Evolutionary conservation across 2,888 invertebrate genomes (phyloP), one percentile per base, ranked within the genome.

Genomic region (Scaptomyza polygonia): DNA sequence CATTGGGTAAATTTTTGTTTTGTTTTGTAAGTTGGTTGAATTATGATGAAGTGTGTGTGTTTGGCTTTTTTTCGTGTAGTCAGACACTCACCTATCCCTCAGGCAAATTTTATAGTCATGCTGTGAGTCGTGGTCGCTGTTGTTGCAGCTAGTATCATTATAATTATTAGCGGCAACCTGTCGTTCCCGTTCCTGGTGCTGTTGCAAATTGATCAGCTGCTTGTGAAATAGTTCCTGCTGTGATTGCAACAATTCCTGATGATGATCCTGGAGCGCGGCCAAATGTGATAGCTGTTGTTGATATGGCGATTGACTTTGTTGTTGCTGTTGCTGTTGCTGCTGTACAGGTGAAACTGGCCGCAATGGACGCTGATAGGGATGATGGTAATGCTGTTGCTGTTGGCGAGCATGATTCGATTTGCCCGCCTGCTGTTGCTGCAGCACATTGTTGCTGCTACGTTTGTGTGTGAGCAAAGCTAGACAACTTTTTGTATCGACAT

Each of bases 41-140:
- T 39, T 39, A 8, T 39, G 16, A 16, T 16, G 12, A 29, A 1
- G 5, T 16, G 73, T 48, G 57, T 53, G 52, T 49, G 49, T 36
- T 34, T 53, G 25, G 32, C 29, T 45, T 51, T 36, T 51, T 3
- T 2, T 30, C 32, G 5, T 36, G 5, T 47, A 21, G 52, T 55
- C 58, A 68, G 68, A 90, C 88, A 91, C 91, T 91, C 88, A 91
- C 91, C 91, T 91, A 88, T 91, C 92, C 88, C 90, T 89, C 79
- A 89, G 85, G 84, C 90, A 90, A 87, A 88, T 88, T 80, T 83
- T 89, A 80, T 82, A 89, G 72, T 90, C 90, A 73, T 86, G 88
- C 75, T 88, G 90, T 21, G 88, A 84, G 64, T 86, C 85, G 59
- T 78, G 77, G 57, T 86, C 88, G 61, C 74, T 80, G 81, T 72